Base-by-base conservation (phyloP, 2,888 invertebrate species). In the Diaprepes abbreviatus region DNA sequence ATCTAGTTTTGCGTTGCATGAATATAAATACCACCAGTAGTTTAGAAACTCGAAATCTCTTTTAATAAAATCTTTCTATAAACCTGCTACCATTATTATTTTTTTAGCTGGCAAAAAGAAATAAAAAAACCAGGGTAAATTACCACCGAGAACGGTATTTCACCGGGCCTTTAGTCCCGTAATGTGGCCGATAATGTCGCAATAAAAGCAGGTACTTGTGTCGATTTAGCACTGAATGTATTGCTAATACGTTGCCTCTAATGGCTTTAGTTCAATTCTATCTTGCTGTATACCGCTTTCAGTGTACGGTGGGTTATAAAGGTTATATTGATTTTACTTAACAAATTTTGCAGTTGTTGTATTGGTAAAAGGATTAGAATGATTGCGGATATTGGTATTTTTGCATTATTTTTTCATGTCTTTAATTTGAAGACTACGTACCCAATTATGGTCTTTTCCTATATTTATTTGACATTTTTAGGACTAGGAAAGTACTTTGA, bases 151-250 rank as follows among this genome's bases (percentile, higher is more conserved):
- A 24, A 57, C 24, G 57, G 40, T 24, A 38, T 28, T 36, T 57
- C 40, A 28, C 40, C 57, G 40, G 12, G 57, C 21, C 57, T 57
- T 40, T 57, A 40, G 57, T 28, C 40, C n/a, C 38, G 24, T 57
- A 57, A 57, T 57, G 57, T 57, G 40, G 38, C 57, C 40, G 57
- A 57, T 57, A 57, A 57, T 57, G 57, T 57, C 57, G 57, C 57
- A 16, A 57, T 57, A 57, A 57, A 57, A 40, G 40, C 40, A 57
- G 57, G 40, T 57, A 38, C 57, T 38, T 40, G 24, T 40, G 57
- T 24, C 57, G 57, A 57, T 57, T 57, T 57, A 57, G 57, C 38
- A 38, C 57, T 38, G 28, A 57, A 57, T 28, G 57, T 57, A 57
- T 57, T 24, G 57, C 57, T 57, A 57, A 38, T 57, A 57, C 40